Percentiles rank a stretch among this genome's conserved stretches.
Evolutionary conservation across 1,140 invertebrate genomes (phyloP).

Genomic region (Aporrectodea caliginosa): DNA sequence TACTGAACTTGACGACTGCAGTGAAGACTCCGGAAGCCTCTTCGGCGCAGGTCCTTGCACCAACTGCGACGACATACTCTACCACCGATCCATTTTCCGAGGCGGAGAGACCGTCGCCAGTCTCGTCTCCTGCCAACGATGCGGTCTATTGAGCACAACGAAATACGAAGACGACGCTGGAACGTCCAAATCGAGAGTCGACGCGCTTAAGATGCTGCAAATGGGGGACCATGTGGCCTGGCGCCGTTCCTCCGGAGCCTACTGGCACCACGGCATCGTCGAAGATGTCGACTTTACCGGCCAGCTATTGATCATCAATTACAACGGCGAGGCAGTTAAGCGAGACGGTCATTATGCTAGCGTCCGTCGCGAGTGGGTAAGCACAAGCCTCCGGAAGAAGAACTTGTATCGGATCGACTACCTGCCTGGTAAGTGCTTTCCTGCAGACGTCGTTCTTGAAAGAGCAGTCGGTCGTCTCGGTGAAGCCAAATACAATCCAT

Average conservation of each 20-base stretch:
- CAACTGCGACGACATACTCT: not conserved
- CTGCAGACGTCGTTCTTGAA: not conserved
- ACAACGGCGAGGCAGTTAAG: not conserved
- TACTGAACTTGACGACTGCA: too few relatives aligned
- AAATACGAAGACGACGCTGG: not conserved
- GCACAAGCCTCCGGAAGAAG: not conserved
- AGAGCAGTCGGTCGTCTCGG: not conserved
- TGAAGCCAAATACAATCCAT: not conserved
- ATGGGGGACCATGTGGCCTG: not conserved
- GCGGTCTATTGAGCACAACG: not conserved
- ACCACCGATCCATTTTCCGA: not conserved
- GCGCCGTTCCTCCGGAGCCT: not conserved
- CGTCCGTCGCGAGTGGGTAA: not conserved
- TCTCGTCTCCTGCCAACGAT: not conserved
- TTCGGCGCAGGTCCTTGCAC: not conserved
- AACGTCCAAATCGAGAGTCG: not conserved
- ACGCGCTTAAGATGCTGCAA: not conserved
- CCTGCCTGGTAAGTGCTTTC: not conserved
- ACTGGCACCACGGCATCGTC: slow-evolving; percentile 1
- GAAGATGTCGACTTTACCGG: not conserved
- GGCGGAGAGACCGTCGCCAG: not conserved
- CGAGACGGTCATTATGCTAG: not conserved
- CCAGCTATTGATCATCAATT: not conserved
- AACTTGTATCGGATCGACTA: not conserved
- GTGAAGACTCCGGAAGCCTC: not conserved